phyloP scores from a whole-genome alignment of 2,888 invertebrate species.

The Augiades crinisus region DNA sequence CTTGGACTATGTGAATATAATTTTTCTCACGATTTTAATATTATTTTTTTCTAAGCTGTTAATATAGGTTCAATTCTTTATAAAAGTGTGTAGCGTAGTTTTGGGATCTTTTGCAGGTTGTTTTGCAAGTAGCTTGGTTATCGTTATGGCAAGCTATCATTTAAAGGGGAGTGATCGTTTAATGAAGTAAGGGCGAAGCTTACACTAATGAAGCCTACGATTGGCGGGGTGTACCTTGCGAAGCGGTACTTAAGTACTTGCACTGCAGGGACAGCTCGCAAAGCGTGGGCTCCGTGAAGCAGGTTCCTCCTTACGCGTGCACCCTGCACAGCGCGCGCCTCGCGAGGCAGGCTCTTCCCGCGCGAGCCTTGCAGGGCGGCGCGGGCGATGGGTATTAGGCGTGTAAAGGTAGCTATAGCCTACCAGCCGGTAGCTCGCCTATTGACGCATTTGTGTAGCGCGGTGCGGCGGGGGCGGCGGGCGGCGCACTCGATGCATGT shows the following conservation, averaged over 20 bases:
- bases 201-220: too few relatives aligned
- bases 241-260: too few relatives aligned
- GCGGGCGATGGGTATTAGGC: conserved; percentile 11
- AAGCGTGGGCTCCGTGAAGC: not conserved
- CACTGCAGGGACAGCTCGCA: conserved; percentile 1
- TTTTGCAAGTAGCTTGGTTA: too few relatives aligned
- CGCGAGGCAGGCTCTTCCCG: too few relatives aligned
- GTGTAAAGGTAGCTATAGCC: conserved; percentile 9
- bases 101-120: too few relatives aligned
- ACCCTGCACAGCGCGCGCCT: too few relatives aligned
- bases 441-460: conserved; percentile 20
- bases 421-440: conserved; percentile 10
- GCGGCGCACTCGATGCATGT: conserved; percentile 57
- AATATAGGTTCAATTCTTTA: conserved; percentile 11
- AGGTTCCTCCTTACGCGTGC: too few relatives aligned
- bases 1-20: too few relatives aligned
- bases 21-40: too few relatives aligned
- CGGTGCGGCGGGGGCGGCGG: conserved; percentile 30
- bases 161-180: conserved; percentile 4
- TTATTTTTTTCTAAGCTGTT: conserved; percentile 10
- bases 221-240: not conserved
- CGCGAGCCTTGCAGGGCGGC: too few relatives aligned
- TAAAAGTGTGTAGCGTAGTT: conserved; percentile 28
- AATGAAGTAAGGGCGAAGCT: conserved; percentile 6
- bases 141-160: too few relatives aligned